phyloP scores from a whole-genome alignment of 1,140 invertebrate species.

The Saccostrea cuccullata region DNA sequence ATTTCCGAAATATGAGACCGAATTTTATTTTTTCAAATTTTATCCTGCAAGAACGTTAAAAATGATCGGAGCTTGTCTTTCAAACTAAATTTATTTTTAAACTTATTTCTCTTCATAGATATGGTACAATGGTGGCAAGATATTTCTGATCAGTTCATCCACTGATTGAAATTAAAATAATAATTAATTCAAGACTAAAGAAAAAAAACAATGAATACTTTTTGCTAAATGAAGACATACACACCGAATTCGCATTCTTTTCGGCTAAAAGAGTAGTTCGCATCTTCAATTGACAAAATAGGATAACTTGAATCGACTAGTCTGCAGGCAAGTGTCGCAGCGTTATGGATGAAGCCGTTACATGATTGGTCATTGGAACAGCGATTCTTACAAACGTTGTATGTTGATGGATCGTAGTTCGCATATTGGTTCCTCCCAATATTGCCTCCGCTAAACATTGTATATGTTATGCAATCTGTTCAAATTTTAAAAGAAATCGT shows the following conservation, averaged over 20 bases:
- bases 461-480: neutral
- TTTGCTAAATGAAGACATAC: too few species aligned
- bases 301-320: neutral
- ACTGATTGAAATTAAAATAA: too few species aligned
- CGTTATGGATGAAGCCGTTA: constrained; percentile 9
- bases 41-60: too few species aligned
- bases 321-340: neutral
- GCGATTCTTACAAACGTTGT: neutral
- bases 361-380: neutral
- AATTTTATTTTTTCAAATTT: too few species aligned
- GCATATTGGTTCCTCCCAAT: neutral
- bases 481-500: neutral
- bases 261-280: neutral
- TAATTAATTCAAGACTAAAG: too few species aligned
- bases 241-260: neutral
- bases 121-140: too few species aligned
- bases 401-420: neutral
- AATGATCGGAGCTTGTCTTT: too few species aligned
- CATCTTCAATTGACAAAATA: neutral
- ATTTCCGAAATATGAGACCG: too few species aligned
- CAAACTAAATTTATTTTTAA: too few species aligned
- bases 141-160: too few species aligned
- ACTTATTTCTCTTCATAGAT: too few species aligned
- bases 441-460: neutral
- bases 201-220: too few species aligned